These are phyloP conservation scores for Alsophila aescularia DNA, from an alignment of 2,888 invertebrate genomes.

Conservation along the genomic window DNA sequence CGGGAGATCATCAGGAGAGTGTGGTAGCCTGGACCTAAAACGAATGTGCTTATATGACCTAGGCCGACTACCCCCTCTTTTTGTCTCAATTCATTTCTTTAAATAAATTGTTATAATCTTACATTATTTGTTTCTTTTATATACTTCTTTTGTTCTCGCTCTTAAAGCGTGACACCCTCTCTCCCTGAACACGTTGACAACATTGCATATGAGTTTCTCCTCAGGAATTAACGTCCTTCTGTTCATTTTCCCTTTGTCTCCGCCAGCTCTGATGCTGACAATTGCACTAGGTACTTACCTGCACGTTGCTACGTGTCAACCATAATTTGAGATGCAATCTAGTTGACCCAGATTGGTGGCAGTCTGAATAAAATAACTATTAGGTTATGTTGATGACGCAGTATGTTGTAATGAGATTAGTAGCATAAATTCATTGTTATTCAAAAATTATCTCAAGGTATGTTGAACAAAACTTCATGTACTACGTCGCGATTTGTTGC, in stretches of 20 bases:
- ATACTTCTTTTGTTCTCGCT: too few species aligned
- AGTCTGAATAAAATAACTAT: conserved; percentile 23
- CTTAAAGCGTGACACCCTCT: conserved; percentile 75
- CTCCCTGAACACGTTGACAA: conserved; percentile 68
- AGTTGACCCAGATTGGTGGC: conserved; percentile 31
- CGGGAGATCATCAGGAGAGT: too few species aligned
- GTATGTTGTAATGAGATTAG: conserved; percentile 3
- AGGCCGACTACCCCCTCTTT: too few species aligned
- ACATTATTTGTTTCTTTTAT: too few species aligned
- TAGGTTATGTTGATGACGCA: conserved; percentile 2
- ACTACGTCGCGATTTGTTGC: too few species aligned
- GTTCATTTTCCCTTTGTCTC: conserved; percentile 41
- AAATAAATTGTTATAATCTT: too few species aligned
- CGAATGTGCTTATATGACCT: too few species aligned
- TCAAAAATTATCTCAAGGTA: neutral
- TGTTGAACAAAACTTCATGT: too few species aligned
- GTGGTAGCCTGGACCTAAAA: too few species aligned
- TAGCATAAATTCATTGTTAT: neutral
- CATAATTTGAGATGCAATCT: conserved; percentile 33
- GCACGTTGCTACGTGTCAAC: conserved; percentile 12
- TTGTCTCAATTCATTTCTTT: too few species aligned
- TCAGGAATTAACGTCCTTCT: conserved; percentile 52
- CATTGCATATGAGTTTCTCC: conserved; percentile 71
- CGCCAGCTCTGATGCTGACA: conserved; percentile 32
- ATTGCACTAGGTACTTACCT: neutral